Conservation (phyloP, 2,113 vertebrate species). For the rat (Rattus norvegicus) region DNA sequence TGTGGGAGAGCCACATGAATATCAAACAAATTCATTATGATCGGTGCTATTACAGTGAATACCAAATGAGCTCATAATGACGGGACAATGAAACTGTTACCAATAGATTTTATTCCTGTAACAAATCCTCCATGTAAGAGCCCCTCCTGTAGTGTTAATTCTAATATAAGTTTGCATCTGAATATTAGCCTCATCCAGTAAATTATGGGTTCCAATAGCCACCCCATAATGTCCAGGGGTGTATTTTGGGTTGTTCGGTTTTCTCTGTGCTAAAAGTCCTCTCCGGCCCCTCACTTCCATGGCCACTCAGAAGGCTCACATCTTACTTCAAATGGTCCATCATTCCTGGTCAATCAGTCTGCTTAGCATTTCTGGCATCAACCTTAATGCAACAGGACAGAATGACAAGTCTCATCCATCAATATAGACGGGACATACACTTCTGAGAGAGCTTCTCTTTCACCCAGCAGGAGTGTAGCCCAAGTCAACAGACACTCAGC, state of each 20-base stretch:
- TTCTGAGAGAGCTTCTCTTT: slow-evolving; percentile 77
- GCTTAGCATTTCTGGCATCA: slow-evolving; percentile 84
- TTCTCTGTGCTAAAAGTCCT: background rate
- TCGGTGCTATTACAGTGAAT: slow-evolving; percentile 90
- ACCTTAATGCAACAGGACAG: slow-evolving; percentile 83
- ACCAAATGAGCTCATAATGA: slow-evolving; percentile 89
- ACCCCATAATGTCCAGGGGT: slow-evolving; percentile 59
- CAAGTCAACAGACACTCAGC: slow-evolving; percentile 78
- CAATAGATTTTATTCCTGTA: slow-evolving; percentile 90
- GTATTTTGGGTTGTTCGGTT: slow-evolving; percentile 26
- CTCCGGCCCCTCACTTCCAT: slow-evolving; percentile 59
- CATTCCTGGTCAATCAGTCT: slow-evolving; percentile 80
- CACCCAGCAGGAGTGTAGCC: slow-evolving; percentile 76
- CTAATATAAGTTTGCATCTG: slow-evolving; percentile 83
- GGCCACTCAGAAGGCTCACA: slow-evolving; percentile 81
- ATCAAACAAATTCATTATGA: slow-evolving; percentile 91
- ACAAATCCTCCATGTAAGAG: slow-evolving; percentile 86
- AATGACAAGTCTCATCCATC: slow-evolving; percentile 82
- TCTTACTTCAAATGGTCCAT: slow-evolving; percentile 85
- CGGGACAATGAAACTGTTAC: slow-evolving; percentile 89
- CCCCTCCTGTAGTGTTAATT: slow-evolving; percentile 86
- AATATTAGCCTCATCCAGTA: slow-evolving; percentile 84
- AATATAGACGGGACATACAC: slow-evolving; percentile 74
- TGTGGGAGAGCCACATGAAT: slow-evolving; percentile 88
- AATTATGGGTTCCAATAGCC: slow-evolving; percentile 82